Base-by-base conservation (phyloP, 1,140 invertebrate species). In the Drosophila melanica region DNA sequence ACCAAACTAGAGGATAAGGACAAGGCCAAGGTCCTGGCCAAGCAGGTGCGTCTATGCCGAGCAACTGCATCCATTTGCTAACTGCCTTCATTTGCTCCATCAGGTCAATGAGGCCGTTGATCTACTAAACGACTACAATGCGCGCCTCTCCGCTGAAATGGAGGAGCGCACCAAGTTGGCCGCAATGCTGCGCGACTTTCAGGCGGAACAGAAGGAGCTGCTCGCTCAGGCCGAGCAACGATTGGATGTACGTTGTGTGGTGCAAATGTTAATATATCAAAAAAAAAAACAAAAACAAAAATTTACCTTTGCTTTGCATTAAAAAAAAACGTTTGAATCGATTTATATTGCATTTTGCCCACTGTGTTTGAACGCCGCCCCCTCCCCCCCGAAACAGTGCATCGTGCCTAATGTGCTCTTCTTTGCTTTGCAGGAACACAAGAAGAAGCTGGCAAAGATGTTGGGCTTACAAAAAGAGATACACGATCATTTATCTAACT, bases 41-140 rank as follows among this genome's bases (percentile, higher is more conserved):
- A 72, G 37, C 84, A 92, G 72, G 91, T 90, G 59, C n/a, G 71
- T 14, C 4, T 3, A 3, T 3, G 10, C 12, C 4, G 1, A 1
- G 7, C 11, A 18, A 37, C 20, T 30, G 42, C 4, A 3, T 7
- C 1, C 3, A 7, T 9, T 16, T 39, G 4, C 14, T 2, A 12
- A 18, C 0, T 12, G 0, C 5, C 4, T 30, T 0, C 8, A 18
- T 60, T 16, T 30, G 5, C 9, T 9, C 11, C 59, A 62, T 27
- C 94, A 96, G 91, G 97, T 99, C 0, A 96, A 97, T 78, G 97
- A 97, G 71, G 98, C 98, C 0, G 95, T 97, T 45, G 93, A 95
- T 51, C 90, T 99, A 33, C 92, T 99, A 20, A 95, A 96, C 11
- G 96, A 98, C 45, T 99, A 99, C 89, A 99, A 99, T 92, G 93